Conservation (phyloP, 2,113 vertebrate genomes). For the Coturnix japonica region DNA sequence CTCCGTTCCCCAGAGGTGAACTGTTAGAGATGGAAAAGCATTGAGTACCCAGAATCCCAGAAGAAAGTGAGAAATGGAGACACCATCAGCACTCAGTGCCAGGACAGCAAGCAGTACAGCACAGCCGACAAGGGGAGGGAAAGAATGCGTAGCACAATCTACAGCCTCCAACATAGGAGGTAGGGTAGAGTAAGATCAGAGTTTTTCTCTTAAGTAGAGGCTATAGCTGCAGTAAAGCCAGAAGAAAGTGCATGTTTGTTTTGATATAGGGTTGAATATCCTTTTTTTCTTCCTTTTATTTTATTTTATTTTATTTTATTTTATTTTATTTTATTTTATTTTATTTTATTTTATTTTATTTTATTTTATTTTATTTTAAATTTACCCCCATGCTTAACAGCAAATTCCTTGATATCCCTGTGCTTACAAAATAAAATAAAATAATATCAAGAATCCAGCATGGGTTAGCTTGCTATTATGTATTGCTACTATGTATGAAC, state of each 20-base stretch:
- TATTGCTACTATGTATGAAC: not conserved
- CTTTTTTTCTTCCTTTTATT: not conserved
- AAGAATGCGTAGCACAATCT: not conserved
- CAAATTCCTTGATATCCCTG: not conserved
- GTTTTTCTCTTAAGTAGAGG: slow-evolving; percentile 56
- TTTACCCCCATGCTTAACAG: not conserved
- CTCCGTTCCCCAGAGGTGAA: slow-evolving; percentile 96
- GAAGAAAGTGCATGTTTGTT: not conserved
- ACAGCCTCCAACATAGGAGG: not conserved
- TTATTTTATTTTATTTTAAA: not conserved
- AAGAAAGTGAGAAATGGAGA: slow-evolving; percentile 39
- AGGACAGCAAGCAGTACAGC: not conserved
- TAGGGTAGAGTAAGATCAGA: not conserved
- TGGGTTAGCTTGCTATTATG: not conserved
- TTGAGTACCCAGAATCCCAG: slow-evolving; percentile 79
- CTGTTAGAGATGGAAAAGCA: slow-evolving; percentile 86
- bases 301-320: too few relatives aligned
- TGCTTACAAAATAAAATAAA: not conserved
- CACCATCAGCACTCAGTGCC: slow-evolving; percentile 22
- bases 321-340: too few relatives aligned
- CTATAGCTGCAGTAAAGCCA: not conserved
- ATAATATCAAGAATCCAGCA: not conserved
- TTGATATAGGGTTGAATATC: not conserved
- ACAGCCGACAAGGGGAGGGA: not conserved
- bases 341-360: too few relatives aligned